Evolutionary conservation across 2,113 vertebrate species (phyloP).

Genomic region (Rhynchomys soricoides): DNA sequence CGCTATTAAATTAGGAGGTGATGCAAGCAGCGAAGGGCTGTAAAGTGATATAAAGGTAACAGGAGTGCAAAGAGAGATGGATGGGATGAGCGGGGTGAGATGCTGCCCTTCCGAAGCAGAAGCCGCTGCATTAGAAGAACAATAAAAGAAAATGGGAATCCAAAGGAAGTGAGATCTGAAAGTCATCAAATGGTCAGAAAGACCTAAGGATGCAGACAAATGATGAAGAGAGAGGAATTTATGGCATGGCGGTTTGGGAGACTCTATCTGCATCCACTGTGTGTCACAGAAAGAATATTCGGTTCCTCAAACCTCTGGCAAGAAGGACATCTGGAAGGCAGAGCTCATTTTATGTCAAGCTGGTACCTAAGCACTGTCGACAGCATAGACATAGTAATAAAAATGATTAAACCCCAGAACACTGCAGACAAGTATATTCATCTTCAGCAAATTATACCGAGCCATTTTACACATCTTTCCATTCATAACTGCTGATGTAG

Average conservation of each 20-base stretch:
- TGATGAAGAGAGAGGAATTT: conserved; percentile 65
- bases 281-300: conserved; percentile 51
- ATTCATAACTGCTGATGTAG: conserved; percentile 63
- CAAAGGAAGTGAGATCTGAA: conserved; percentile 54
- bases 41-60: not conserved
- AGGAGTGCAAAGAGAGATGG: not conserved
- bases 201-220: conserved; percentile 54
- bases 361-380: conserved; percentile 47
- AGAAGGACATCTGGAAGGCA: conserved; percentile 71
- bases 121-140: conserved; percentile 42
- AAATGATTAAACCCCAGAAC: conserved; percentile 73
- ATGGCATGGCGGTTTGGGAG: conserved; percentile 51
- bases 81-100: conserved; percentile 13
- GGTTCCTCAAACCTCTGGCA: conserved; percentile 37
- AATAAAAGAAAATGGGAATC: conserved; percentile 66
- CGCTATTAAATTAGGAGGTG: conserved; percentile 60
- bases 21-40: not conserved
- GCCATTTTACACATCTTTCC: conserved; percentile 51
- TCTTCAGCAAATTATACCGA: conserved; percentile 68
- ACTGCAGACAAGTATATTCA: conserved; percentile 67
- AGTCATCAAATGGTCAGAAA: conserved; percentile 67
- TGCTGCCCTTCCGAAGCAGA: conserved; percentile 41
- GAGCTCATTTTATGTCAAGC: conserved; percentile 69
- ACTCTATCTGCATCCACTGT: conserved; percentile 12
- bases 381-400: conserved; percentile 72